Conservation (phyloP, 2,797 vertebrate species). For the Poeciliopsis paucimaculata region DNA sequence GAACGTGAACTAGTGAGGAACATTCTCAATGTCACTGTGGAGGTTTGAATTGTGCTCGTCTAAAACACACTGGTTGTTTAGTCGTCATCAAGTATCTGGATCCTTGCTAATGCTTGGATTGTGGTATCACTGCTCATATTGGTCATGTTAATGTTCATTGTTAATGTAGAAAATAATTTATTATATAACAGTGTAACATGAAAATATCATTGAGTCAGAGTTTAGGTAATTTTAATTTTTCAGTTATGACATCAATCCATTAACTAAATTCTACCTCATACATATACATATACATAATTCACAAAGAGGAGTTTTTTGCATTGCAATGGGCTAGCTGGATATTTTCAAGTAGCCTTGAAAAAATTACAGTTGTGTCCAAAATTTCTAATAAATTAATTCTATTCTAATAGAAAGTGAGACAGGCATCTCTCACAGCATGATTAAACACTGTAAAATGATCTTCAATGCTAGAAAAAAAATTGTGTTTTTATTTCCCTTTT, state of each 20-base stretch:
- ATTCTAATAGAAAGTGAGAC: too few species aligned
- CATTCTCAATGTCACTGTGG: slow-evolving; percentile 45
- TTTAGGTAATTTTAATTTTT: background rate
- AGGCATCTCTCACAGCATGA: background rate
- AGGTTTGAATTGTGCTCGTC: slow-evolving; percentile 50
- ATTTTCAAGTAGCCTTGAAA: background rate
- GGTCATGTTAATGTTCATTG: background rate
- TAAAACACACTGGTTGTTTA: slow-evolving; percentile 2
- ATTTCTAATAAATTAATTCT: too few species aligned
- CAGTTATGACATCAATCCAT: background rate
- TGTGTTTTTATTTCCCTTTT: background rate
- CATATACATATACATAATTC: background rate
- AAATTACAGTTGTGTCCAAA: too few species aligned
- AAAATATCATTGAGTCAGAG: background rate
- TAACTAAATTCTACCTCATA: background rate
- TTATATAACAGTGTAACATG: background rate
- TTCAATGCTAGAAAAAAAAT: background rate
- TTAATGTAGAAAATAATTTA: background rate
- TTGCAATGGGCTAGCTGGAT: background rate
- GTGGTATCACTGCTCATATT: background rate
- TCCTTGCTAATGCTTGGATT: background rate
- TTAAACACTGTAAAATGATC: background rate
- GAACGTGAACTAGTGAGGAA: slow-evolving; percentile 78
- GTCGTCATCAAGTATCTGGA: background rate
- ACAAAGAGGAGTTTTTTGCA: background rate